phyloP scores from a whole-genome alignment of 2,797 vertebrate genomes.

The Epinephelus malabaricus region DNA sequence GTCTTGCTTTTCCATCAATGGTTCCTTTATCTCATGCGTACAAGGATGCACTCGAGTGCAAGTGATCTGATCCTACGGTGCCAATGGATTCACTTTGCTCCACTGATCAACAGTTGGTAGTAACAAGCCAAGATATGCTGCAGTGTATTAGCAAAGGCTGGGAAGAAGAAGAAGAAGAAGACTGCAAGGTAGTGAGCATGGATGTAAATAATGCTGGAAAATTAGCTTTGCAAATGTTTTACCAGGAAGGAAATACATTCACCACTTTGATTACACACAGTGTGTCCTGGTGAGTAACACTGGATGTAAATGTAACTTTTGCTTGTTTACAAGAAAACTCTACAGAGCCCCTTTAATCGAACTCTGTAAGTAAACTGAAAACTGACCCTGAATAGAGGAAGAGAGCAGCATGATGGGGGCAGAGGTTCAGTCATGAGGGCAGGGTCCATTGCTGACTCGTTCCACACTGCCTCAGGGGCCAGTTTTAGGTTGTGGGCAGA shows the following conservation, averaged over 20 bases:
- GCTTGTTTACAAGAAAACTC: background rate
- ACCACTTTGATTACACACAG: background rate
- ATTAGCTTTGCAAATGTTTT: background rate
- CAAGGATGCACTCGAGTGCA: no score
- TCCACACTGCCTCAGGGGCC: conserved; percentile 6
- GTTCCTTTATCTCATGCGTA: no score
- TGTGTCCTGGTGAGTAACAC: background rate
- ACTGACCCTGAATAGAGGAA: background rate
- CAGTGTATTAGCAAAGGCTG: background rate
- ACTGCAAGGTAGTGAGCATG: background rate
- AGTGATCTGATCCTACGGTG: background rate
- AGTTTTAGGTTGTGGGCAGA: no score
- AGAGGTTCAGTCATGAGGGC: background rate
- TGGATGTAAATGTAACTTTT: background rate
- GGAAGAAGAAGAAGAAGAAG: background rate
- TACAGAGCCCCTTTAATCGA: background rate
- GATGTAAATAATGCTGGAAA: background rate
- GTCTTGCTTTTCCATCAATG: background rate
- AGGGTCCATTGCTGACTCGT: conserved; percentile 6
- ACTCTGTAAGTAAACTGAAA: background rate
- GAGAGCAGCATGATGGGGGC: background rate
- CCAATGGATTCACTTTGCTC: background rate
- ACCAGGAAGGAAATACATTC: background rate
- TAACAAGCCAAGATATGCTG: background rate
- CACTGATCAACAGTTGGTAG: background rate